Evolutionary conservation across 2,888 invertebrate genomes (phyloP), one percentile per base, ranked within the genome.

Genomic region (Dicycla oo): DNA sequence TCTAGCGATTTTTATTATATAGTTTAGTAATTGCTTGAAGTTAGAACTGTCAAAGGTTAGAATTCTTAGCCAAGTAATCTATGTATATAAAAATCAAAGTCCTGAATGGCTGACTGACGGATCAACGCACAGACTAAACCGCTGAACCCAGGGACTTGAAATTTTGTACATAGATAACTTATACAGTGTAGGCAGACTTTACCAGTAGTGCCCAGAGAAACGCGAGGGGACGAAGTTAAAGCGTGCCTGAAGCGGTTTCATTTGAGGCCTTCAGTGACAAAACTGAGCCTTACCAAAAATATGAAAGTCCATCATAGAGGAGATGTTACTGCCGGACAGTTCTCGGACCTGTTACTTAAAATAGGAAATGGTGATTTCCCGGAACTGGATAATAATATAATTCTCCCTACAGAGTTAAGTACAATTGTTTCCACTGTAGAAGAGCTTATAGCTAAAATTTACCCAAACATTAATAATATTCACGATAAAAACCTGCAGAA

Each of bases 381-480:
- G 7, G 57, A 38, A 38, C n/a, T 57, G 57, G 7, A 38, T 38
- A n/a, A 57, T 57, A 57, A n/a, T n/a, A 38, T 57, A n/a, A 38
- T 57, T 57, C 34, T 57, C n/a, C 38, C n/a, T 57, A 38, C n/a
- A 38, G 57, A 57, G 57, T 57, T 57, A n/a, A n/a, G 34, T 13
- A 57, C 38, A 38, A 57, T 57, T 38, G n/a, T 38, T 13, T 7
- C 38, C 38, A 57, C n/a, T 57, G 15, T 38, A 57, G 57, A 57
- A 57, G 13, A n/a, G 38, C n/a, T 38, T 13, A 57, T 38, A 38
- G 20, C n/a, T 38, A n/a, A 57, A 57, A 38, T 57, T n/a, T 38
- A 57, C 13, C 57, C n/a, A n/a, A n/a, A 38, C 13, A 57, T 38
- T 38, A n/a, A 11, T 57, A 57, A 20, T 13, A 30, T 57, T 20